Evolutionary conservation across 2,797 vertebrate genomes (phyloP), one percentile per base, ranked within the genome.

Genomic region (Eleutherodactylus coqui): DNA sequence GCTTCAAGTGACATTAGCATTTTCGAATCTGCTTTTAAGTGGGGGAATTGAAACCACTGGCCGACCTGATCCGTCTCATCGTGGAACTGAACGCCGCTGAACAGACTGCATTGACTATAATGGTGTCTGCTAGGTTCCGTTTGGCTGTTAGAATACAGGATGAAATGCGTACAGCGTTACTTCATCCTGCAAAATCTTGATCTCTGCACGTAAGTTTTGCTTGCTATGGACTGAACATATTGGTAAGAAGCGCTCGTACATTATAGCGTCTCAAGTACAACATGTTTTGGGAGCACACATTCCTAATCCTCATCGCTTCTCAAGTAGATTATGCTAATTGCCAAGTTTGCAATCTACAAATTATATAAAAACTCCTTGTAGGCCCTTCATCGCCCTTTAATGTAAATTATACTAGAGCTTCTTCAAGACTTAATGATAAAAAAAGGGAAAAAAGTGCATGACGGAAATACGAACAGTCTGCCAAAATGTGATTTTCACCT

Each of bases 341-440:
- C 0, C 27, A 41, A 62, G 24, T 62, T 45, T 69, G 11, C 41
- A 51, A 36, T 69, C 38, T 29, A 10, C 34, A 79, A 85, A 78
- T 79, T 51, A 85, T 53, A 67, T 19, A 47, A 75, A 84, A 64
- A 72, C 49, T 73, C 45, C 84, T 85, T 85, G 64, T 47, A 11
- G 36, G 21, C 73, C 80, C 49, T 80, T 58, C 51, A 79, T 45
- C 73, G 29, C 47, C 29, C 70, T 27, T 72, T 60, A 21, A 72
- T 85, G 17, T 51, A 36, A 69, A 79, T 85, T 67, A 73, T 24
- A 72, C 29, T 53, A 60, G 11, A 6, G 60, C 49, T 34, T 24
- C 75, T 55, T 38, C 34, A 77, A 53, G 75, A 19, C 27, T 19
- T 21, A 47, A 49, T 17, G 47, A 76, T 41, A 16, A 75, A 45